These are phyloP conservation scores for Eudemis profundana DNA, from an alignment of 2,888 invertebrate genomes.

Conservation along the genomic window DNA sequence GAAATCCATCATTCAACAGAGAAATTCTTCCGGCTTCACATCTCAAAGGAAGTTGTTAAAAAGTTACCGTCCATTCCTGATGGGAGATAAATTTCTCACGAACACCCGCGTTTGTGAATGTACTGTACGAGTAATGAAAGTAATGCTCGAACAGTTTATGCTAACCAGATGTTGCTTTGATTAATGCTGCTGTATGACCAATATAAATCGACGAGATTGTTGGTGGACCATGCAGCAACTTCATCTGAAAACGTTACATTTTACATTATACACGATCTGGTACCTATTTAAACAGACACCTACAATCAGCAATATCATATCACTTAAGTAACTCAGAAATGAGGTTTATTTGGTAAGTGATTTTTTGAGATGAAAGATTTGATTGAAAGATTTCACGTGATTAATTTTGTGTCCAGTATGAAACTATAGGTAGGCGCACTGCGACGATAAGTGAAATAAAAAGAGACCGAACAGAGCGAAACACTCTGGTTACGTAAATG, in stretches of 20 bases:
- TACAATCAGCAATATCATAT: too few relatives aligned
- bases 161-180: conserved; percentile 50
- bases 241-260: too few relatives aligned
- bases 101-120: conserved; percentile 20
- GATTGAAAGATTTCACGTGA: not conserved
- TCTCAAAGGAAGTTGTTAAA: conserved; percentile 38
- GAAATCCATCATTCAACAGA: conserved; percentile 32
- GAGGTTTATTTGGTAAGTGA: too few relatives aligned
- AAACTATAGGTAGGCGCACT: not conserved
- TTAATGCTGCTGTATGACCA: conserved; percentile 42
- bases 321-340: too few relatives aligned
- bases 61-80: conserved; percentile 34
- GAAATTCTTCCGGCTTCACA: conserved; percentile 32
- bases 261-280: not conserved
- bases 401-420: not conserved
- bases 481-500: conserved; percentile 24
- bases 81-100: conserved; percentile 28
- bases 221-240: not conserved
- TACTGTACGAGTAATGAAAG: conserved; percentile 22
- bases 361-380: too few relatives aligned
- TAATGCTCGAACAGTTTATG: conserved; percentile 45
- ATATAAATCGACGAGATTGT: conserved; percentile 25
- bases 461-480: conserved; percentile 10
- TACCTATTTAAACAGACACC: too few relatives aligned
- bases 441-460: conserved; percentile 8